Evolutionary conservation across 2,888 invertebrate species (phyloP), one percentile per base, ranked within the genome.

Genomic region (Synanthedon tipuliformis): DNA sequence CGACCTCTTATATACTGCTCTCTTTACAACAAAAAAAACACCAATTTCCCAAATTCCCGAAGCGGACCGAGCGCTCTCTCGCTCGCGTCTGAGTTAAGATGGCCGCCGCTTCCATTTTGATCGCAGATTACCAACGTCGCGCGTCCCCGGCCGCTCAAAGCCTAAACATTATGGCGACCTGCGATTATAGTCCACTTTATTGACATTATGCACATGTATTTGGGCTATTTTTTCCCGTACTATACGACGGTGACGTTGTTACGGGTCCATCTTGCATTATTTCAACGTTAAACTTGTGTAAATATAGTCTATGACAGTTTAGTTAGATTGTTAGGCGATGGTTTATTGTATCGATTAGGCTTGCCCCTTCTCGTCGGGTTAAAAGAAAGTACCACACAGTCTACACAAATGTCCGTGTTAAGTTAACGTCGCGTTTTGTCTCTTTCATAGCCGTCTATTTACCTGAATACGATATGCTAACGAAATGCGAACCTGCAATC

Each of bases 1-100:
- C 82, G 78, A 81, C 82, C 84, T 84, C 83, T 82, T 84, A 83
- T 84, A 85, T 83, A 87, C 82, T 85, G 84, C 84, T 84, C 84
- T 85, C 84, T 87, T 85, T 83, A 84, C 80, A 84, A 83, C 81
- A 86, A 81, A 85, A 86, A 75, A 86, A 85, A 83, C 82, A 85
- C 83, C 83, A 84, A 84, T 85, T 86, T 84, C 84, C 85, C 82
- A 86, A 85, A 84, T 83, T 81, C 84, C 82, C 84, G 78, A 74
- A 78, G 80, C 81, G 80, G 81, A 72, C 78, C 77, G 73, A 72
- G 63, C 71, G 79, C 79, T 78, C 79, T 79, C 79, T 79, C 86
- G 80, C 85, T 80, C 84, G 79, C 78, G 78, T 77, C 81, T 71
- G 75, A 81, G 76, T 82, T 81, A 85, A 87, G 85, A 86, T 84